These are phyloP conservation scores for Stigmatopora argus DNA, from an alignment of 2,113 vertebrate genomes.

Conservation along the genomic window DNA sequence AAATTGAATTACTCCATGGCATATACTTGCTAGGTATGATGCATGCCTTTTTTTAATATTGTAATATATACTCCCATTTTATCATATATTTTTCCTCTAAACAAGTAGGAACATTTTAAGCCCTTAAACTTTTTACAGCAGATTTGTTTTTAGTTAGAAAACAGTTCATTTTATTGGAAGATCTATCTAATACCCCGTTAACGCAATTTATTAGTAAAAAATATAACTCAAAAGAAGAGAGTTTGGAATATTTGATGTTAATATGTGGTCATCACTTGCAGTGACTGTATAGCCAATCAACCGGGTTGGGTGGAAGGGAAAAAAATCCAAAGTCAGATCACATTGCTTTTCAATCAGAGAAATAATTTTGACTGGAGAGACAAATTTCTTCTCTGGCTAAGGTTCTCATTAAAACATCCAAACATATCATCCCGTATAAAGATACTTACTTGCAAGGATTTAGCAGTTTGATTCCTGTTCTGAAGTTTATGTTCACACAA, in stretches of 20 bases:
- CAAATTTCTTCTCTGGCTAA: neutral
- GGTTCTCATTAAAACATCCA: neutral
- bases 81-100: no score
- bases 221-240: neutral
- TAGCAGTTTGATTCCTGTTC: constrained; percentile 8
- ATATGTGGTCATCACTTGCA: neutral
- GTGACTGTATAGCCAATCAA: neutral
- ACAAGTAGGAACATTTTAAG: neutral
- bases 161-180: no score
- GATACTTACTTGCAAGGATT: constrained; percentile 7
- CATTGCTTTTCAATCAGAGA: neutral
- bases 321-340: neutral
- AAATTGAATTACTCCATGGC: neutral
- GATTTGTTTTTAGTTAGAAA: neutral
- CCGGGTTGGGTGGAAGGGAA: neutral
- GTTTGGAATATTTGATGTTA: neutral
- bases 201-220: neutral
- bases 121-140: neutral
- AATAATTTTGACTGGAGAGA: neutral
- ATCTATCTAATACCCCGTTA: neutral
- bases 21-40: neutral
- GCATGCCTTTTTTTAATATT: neutral
- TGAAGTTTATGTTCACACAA: constrained; percentile 3
- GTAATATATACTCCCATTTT: neutral
- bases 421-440: neutral